Conservation (phyloP, 37 sponge, comb jelly and placozoan genomes). For the Theonella swinhoei region DNA sequence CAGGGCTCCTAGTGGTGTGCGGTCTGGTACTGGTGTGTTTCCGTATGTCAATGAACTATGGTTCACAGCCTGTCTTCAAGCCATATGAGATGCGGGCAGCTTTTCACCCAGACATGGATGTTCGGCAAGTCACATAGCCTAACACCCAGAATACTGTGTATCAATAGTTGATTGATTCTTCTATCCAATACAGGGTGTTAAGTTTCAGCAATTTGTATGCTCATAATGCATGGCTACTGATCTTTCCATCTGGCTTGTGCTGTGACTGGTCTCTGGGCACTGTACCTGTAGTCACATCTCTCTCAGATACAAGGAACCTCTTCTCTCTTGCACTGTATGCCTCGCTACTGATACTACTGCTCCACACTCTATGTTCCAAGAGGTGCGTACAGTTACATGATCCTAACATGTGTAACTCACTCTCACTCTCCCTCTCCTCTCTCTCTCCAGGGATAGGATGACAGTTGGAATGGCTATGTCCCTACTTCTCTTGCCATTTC, state of each 20-base stretch:
- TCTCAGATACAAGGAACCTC: constrained; percentile 65
- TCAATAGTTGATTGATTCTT: too few relatives aligned
- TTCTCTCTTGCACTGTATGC: constrained; percentile 57
- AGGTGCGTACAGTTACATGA: background rate
- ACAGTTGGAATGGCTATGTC: constrained; percentile 66
- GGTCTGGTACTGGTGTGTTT: constrained; percentile 51
- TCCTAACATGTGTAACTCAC: background rate
- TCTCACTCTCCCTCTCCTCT: background rate
- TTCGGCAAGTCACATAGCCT: constrained; percentile 38
- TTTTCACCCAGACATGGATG: constrained; percentile 72
- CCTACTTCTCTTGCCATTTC: constrained; percentile 76
- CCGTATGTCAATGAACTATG: constrained; percentile 82
- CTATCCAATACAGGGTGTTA: constrained; percentile 37
- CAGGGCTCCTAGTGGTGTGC: constrained; percentile 31
- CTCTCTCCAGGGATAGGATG: constrained; percentile 21
- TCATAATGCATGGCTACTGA: constrained; percentile 79
- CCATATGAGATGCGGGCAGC: constrained; percentile 75
- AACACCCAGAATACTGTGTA: too few relatives aligned
- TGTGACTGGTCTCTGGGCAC: constrained; percentile 94
- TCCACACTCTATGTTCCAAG: constrained; percentile 30
- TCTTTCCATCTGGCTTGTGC: constrained; percentile 81
- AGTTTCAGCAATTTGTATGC: constrained; percentile 88
- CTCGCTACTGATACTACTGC: constrained; percentile 3
- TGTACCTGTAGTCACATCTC: constrained; percentile 60
- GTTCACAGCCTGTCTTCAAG: constrained; percentile 87